Evolutionary conservation across 1,140 invertebrate species (phyloP), one percentile per base, ranked within the genome.

Genomic region (Meloidogyne chitwoodi): DNA sequence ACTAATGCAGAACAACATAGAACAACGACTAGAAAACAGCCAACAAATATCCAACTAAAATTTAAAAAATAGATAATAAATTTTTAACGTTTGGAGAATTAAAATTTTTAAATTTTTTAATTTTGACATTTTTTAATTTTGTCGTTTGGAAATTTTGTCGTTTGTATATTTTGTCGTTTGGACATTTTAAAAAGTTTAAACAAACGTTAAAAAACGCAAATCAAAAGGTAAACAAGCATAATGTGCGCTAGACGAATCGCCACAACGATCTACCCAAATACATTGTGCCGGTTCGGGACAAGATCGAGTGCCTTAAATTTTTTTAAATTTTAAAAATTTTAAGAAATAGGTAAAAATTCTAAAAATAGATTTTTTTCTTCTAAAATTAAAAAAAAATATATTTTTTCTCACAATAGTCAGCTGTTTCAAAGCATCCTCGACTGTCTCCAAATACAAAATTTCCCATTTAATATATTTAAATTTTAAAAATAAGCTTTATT

Each of bases 141-240:
- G 26, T 1, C 24, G 10, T n/a, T n/a, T n/a, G n/a, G n/a, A n/a
- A n/a, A n/a, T 27, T 31, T 66, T 75, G 5, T 27, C 19, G 41
- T 10, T 14, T 16, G 22, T 27, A 38, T 0, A 34, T 29, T 44
- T 41, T 34, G 77, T 66, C 24, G 11, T 0, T 68, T 44, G 26
- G 29, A 77, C 38, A 22, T 73, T 66, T 31, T 5, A 26, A 14
- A 38, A 65, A 1, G 16, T 6, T 27, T 6, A 64, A 79, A 74
- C 80, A 62, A 27, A 81, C 80, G 73, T 71, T 38, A 81, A 75
- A 67, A 80, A 74, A 27, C 81, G 62, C n/a, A 71, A 64, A 66
- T 81, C 81, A 38, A 81, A 70, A 11, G 80, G 80, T 12, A 81
- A 27, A 68, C 80, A 81, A 56, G 72, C 81, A 64, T 82, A 81